Percentiles rank a stretch among this genome's conserved stretches.
Conservation (phyloP, 2,113 vertebrate genomes). For the Sinocyclocheilus anshuiensis region DNA sequence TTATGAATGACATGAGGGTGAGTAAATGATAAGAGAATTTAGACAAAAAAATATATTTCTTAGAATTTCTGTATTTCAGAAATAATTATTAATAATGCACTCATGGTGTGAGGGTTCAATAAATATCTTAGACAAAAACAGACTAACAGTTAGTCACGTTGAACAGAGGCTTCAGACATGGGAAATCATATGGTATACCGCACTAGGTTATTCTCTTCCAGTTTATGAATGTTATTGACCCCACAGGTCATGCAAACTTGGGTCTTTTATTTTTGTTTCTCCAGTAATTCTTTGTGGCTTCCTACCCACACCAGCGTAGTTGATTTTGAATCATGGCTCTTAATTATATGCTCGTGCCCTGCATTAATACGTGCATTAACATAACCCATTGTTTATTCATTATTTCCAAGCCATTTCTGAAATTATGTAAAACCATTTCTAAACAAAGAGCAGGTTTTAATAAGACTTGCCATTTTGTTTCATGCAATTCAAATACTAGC, state of each 20-base stretch:
- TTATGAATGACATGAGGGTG: no score
- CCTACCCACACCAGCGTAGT: not conserved
- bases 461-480: constrained; percentile 79
- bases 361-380: constrained; percentile 81
- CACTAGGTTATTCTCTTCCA: constrained; percentile 2
- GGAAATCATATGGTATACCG: not conserved
- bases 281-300: not conserved
- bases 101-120: not conserved
- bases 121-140: no score
- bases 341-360: constrained; percentile 74
- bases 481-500: constrained; percentile 79
- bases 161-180: not conserved
- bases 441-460: constrained; percentile 78
- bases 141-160: not conserved
- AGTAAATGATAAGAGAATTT: no score
- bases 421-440: constrained; percentile 82
- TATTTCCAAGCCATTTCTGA: constrained; percentile 75
- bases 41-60: no score
- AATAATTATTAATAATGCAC: not conserved
- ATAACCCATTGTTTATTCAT: constrained; percentile 82
- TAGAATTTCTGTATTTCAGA: no score
- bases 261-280: constrained; percentile 19
- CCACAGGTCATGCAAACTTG: constrained; percentile 14
- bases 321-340: constrained; percentile 70
- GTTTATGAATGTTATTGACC: constrained; percentile 5